Base-by-base conservation (phyloP, 2,113 vertebrate genomes). In the Cercocebus atys region DNA sequence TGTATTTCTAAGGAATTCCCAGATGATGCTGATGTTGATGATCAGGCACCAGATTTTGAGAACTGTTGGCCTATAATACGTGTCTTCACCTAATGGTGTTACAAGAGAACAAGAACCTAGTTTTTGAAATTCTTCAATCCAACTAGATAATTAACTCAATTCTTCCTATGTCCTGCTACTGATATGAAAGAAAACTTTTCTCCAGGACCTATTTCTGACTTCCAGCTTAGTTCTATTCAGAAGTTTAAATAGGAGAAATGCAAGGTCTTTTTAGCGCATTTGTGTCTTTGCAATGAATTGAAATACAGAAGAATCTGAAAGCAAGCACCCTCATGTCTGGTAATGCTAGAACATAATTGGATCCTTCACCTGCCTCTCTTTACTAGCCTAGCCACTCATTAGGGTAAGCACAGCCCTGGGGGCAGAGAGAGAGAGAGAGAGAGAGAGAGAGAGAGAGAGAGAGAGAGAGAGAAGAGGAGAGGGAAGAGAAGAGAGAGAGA, bases 161-260 rank as follows among this genome's bases (percentile, higher is more conserved):
- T 97, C 43, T 87, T 75, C 43, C n/a, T 93, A 93, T 81, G 52
- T 4, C 43, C 35, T 93, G 35, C 59, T 64, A 38, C 11, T 85
- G 50, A 27, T 45, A 9, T 40, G 52, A 96, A 94, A 95, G 80
- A 83, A 90, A 45, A 84, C 52, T 70, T 89, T 70, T 92, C 73
- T 94, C 86, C 14, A 78, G 82, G 73, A 95, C 66, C 73, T 95
- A 22, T 76, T 94, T 97, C 40, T 81, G 35, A 92, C 35, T 78
- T 64, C 14, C 59, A 68, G 38, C 38, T 72, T 78, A n/a, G 88
- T 55, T 17, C 10, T 76, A 57, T 85, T 96, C 47, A 93, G 35
- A 95, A 94, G 17, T 89, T 97, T 92, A 87, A 83, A 16, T 50
- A 61, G 82, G 40, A 45, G 78, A 91, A 64, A 84, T 80, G 61